These are phyloP conservation scores for Zaprionus lachaisei DNA, from an alignment of 1,140 invertebrate genomes.

Conservation along the genomic window DNA sequence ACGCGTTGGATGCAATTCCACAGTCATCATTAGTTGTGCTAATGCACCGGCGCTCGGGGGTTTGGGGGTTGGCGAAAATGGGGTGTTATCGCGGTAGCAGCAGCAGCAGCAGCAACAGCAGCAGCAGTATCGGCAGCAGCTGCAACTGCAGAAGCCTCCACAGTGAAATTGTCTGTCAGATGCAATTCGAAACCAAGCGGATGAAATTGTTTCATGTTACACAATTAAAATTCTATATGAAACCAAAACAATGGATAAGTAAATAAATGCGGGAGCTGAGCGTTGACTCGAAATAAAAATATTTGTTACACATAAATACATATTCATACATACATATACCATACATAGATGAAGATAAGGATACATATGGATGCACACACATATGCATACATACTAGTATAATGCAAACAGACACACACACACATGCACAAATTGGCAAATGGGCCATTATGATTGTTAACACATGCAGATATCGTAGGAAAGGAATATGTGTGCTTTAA, in stretches of 20 bases:
- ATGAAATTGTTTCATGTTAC: conserved; percentile 64
- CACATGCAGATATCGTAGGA: background rate
- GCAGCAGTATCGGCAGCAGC: conserved; percentile 10
- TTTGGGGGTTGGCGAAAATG: background rate
- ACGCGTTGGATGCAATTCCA: conserved; percentile 55
- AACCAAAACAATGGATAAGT: conserved; percentile 58
- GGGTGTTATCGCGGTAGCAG: conserved; percentile 44
- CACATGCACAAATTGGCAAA: background rate
- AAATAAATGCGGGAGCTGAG: conserved; percentile 60
- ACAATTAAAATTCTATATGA: conserved; percentile 63
- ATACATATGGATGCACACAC: background rate
- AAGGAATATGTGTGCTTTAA: background rate
- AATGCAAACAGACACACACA: background rate
- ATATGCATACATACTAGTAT: background rate
- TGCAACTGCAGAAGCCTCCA: conserved; percentile 23
- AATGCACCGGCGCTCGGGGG: conserved; percentile 47
- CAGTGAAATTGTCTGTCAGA: conserved; percentile 56
- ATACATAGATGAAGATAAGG: background rate
- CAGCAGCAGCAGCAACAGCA: conserved; percentile 11
- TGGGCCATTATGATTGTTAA: conserved; percentile 3
- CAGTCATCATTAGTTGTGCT: conserved; percentile 65
- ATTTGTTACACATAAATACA: conserved; percentile 32
- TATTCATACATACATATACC: background rate
- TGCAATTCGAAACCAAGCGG: conserved; percentile 58
- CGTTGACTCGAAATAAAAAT: conserved; percentile 59